A percentile compares a stretch with the other conserved stretches of the same genome.
phyloP scores from a whole-genome alignment of 2,888 invertebrate species.

The Autographa pulchrina region DNA sequence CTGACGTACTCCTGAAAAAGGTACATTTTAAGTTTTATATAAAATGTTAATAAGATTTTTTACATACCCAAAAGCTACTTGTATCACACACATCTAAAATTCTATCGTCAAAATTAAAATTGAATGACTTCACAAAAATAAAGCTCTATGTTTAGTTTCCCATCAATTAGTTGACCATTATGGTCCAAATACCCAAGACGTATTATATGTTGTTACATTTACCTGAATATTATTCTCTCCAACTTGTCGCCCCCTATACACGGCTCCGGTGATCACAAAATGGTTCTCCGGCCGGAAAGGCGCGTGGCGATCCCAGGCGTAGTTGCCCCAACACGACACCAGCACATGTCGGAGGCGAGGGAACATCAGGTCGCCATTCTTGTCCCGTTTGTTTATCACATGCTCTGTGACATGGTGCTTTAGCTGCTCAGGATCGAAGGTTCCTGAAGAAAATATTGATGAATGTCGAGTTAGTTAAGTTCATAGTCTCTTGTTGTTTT shows the following conservation, averaged over 20 bases:
- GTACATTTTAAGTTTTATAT: not conserved
- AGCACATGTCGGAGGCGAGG: constrained; percentile 91
- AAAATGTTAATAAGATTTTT: not conserved
- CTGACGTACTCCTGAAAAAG: constrained; percentile 92
- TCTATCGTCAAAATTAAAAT: too few species aligned
- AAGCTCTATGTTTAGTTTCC: too few species aligned
- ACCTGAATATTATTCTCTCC: constrained; percentile 94
- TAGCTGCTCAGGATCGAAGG: constrained; percentile 88
- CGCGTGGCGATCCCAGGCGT: constrained; percentile 92
- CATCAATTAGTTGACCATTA: too few species aligned
- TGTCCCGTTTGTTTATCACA: constrained; percentile 88
- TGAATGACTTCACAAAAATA: too few species aligned
- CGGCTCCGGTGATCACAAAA: constrained; percentile 90
- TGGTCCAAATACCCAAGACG: too few species aligned
- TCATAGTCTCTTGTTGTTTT: too few species aligned
- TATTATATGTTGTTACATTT: constrained; percentile 16
- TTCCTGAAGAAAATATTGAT: constrained; percentile 64
- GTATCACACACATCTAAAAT: too few species aligned
- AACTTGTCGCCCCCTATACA: constrained; percentile 92
- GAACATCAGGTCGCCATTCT: constrained; percentile 90
- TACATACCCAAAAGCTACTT: too few species aligned
- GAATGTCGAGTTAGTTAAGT: not conserved
- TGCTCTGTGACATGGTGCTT: constrained; percentile 83
- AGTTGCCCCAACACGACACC: constrained; percentile 93
- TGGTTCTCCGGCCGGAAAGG: constrained; percentile 92